Base-by-base conservation (phyloP, 2,797 vertebrate species). In the Spinus pinus region DNA sequence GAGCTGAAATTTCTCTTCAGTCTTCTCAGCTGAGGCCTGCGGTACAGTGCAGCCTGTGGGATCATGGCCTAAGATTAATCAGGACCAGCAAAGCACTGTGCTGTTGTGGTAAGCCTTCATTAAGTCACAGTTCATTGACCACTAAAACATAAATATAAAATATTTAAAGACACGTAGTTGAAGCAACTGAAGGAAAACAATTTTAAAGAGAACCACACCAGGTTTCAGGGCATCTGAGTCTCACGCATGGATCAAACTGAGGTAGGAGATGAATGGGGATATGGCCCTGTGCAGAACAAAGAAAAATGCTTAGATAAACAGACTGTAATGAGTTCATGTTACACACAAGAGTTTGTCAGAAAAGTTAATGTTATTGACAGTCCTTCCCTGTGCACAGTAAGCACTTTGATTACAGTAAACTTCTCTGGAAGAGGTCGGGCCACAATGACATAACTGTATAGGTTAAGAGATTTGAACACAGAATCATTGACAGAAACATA, bases 111-210 rank as follows among this genome's bases (percentile, higher is more conserved):
- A 71, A 90, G 41, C 58, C 66, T 62, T 65, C 80, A 41, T 42
- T 60, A 87, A 78, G 69, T 62, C 54, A 94, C 60, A 90, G 65
- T 56, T 78, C 84, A 86, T 18, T 85, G 69, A 84, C 39, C 64
- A 49, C 65, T 66, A 93, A 92, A 75, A 77, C 65, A 67, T 53
- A 96, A 87, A 88, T 67, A 75, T 23, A 50, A 86, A 88, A 73
- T 73, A 93, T 54, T 88, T 83, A 79, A 89, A 78, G 42, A 51
- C 1, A 2, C 25, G 8, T 83, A 14, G 49, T 37, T 92, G 50
- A 72, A 77, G 41, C n/a, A 70, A 54, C 3, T 27, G 44, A 72
- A 86, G 62, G 58, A 77, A 79, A 92, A 64, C 47, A 47, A 37
- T 87, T 87, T 93, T 72, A 67, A 86, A 87, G 50, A 42, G 62